Conservation (phyloP, 2,113 vertebrate species). For the Meles meles region DNA sequence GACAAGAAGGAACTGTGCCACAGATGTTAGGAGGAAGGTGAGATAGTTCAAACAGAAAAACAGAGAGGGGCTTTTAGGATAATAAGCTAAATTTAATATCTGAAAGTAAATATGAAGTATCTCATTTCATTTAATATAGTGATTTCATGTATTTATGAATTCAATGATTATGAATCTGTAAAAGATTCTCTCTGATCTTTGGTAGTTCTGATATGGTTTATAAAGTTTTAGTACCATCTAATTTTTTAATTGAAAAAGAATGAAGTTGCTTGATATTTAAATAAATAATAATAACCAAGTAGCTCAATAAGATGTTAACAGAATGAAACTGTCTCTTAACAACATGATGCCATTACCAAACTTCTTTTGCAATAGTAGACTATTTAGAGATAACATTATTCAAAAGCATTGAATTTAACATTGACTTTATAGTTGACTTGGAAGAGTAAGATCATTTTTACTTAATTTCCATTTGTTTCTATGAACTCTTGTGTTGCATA, state of each 20-base stretch:
- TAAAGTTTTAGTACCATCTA: neutral
- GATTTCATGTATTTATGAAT: neutral
- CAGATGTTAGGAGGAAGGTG: neutral
- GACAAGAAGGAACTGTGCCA: neutral
- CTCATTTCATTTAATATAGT: neutral
- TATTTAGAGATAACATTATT: neutral
- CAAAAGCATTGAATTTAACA: slow-evolving; percentile 18
- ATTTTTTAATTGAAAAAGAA: neutral
- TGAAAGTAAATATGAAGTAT: neutral
- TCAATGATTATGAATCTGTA: neutral
- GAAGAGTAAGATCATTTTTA: slow-evolving; percentile 10
- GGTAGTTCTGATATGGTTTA: neutral
- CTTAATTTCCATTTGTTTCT: slow-evolving; percentile 28
- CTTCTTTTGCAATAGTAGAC: neutral
- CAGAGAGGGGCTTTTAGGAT: neutral
- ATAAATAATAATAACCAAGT: slow-evolving; percentile 9
- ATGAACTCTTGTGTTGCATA: neutral
- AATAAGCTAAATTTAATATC: neutral
- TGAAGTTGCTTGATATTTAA: slow-evolving; percentile 15
- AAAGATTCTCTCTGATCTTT: neutral
- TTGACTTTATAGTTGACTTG: slow-evolving; percentile 18
- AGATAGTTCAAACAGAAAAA: neutral
- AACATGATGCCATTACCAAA: neutral
- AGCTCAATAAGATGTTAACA: neutral
- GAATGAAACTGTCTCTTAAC: neutral